Evolutionary conservation across 2,797 vertebrate species (phyloP).

Genomic region (Pteropus rufus): DNA sequence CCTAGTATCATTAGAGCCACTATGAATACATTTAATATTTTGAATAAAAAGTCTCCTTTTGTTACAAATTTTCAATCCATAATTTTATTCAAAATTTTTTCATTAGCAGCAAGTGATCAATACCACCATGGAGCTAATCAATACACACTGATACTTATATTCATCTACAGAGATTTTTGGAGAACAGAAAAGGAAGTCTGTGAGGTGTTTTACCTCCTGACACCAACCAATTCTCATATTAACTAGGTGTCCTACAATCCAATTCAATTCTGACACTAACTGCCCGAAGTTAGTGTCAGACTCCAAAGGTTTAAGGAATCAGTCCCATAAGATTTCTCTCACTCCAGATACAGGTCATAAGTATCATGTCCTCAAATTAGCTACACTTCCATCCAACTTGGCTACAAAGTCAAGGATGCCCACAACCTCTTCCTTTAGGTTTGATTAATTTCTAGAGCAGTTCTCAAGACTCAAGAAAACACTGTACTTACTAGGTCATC

Average conservation of each 20-base stretch:
- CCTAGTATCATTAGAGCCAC: neutral
- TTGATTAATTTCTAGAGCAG: neutral
- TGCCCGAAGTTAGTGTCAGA: neutral
- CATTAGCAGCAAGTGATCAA: neutral
- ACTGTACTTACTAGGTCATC: neutral
- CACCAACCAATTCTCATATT: neutral
- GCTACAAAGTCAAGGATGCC: neutral
- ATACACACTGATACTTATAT: neutral
- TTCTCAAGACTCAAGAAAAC: neutral
- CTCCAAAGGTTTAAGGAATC: neutral
- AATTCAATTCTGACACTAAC: neutral
- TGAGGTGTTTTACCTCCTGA: neutral
- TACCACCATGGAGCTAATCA: neutral
- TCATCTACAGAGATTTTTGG: neutral
- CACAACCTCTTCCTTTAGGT: neutral
- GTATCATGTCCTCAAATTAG: neutral
- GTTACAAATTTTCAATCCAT: neutral
- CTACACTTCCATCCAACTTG: neutral
- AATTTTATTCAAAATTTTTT: neutral
- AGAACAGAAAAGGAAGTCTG: neutral
- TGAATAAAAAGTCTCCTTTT: conserved; percentile 2
- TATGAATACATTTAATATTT: neutral
- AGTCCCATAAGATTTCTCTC: neutral
- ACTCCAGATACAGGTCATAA: neutral
- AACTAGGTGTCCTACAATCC: neutral